phyloP scores from a whole-genome alignment of 2,888 invertebrate genomes.

The Pseudolycoriella hygida region DNA sequence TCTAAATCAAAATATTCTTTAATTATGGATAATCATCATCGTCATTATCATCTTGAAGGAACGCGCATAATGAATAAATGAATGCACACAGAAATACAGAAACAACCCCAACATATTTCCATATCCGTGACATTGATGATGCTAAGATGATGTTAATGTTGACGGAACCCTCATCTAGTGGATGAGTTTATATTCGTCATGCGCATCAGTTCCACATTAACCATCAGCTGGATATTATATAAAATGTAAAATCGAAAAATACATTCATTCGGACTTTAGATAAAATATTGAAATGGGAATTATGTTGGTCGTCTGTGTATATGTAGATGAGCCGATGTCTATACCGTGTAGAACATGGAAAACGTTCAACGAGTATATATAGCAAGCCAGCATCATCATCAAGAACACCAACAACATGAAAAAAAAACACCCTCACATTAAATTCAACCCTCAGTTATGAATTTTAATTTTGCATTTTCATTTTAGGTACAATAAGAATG shows the following conservation, averaged over 20 bases:
- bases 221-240: neutral
- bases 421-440: neutral
- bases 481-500: neutral
- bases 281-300: neutral
- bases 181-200: neutral
- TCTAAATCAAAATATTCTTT: too few relatives aligned
- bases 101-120: neutral
- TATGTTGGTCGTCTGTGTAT: neutral
- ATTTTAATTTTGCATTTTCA: slow-evolving; percentile 5
- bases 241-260: neutral
- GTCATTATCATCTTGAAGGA: too few relatives aligned
- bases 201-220: slow-evolving; percentile 2
- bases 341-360: neutral
- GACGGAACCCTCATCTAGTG: slow-evolving; percentile 2
- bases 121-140: neutral
- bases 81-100: too few relatives aligned
- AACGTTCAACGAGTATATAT: neutral
- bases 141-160: slow-evolving; percentile 1
- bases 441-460: slow-evolving; percentile 2
- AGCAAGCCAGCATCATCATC: neutral
- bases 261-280: neutral
- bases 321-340: neutral
- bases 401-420: neutral
- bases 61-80: too few relatives aligned
- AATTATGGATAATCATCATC: too few relatives aligned